Evolutionary conservation across 2,797 vertebrate genomes (phyloP).

Genomic region (Mionectes olivaceus): DNA sequence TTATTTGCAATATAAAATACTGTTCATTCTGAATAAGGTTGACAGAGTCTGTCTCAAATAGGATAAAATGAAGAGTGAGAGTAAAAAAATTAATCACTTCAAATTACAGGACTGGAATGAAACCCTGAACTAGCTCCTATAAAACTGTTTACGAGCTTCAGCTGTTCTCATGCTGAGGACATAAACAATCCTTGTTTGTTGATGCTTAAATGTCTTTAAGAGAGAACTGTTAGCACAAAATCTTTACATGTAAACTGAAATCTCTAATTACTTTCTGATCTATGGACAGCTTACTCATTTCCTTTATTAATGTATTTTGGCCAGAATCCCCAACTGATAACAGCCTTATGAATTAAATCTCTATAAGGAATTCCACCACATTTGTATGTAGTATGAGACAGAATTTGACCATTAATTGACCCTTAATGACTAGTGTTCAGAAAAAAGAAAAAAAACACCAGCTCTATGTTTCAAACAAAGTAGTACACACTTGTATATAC

Average conservation of each 20-base stretch:
- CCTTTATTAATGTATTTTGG: background rate
- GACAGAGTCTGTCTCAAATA: background rate
- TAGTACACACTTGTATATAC: background rate
- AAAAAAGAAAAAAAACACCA: background rate
- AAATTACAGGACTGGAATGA: background rate
- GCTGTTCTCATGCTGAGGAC: background rate
- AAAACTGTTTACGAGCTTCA: conserved; percentile 17
- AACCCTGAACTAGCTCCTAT: background rate
- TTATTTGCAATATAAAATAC: background rate
- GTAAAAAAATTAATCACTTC: background rate
- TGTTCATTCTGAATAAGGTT: background rate
- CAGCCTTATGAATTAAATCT: background rate
- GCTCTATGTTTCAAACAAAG: background rate
- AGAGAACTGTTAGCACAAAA: background rate
- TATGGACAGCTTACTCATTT: background rate
- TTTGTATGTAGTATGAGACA: background rate
- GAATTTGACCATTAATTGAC: background rate
- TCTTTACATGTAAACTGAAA: background rate
- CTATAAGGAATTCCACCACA: background rate
- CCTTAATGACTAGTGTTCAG: background rate
- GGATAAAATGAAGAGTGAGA: background rate
- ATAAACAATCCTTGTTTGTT: conserved; percentile 9
- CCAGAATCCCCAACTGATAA: background rate
- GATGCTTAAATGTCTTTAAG: background rate
- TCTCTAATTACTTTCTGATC: conserved; percentile 7